Evolutionary conservation across 1,140 invertebrate species (phyloP), one percentile per base, ranked within the genome.

Genomic region (Coenobita brevimanus): DNA sequence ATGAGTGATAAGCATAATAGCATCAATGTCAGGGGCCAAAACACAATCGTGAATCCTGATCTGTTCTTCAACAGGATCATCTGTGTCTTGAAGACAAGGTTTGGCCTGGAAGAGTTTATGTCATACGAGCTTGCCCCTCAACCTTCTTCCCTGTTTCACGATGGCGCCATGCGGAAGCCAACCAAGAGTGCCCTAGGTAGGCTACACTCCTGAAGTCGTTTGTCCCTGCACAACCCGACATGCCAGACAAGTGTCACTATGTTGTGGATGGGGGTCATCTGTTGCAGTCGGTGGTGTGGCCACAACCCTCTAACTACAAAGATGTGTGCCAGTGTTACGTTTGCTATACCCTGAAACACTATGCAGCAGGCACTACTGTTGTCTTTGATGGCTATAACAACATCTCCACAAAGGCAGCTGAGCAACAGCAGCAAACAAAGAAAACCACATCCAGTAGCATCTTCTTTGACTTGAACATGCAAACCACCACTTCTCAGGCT

Each of bases 111-210:
- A 67, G 3, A 82, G 0, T 82, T 67, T 41, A 60, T 82, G 80
- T 30, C 78, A 62, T 81, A 81, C 33, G 78, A 81, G 54, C 24
- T 81, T 57, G 1, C 3, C 57, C 78, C 78, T 62, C 54, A 81
- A 62, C 46, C 76, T 80, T 54, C 50, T 54, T 80, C 54, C 30
- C 33, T 81, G 54, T 13, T 81, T 81, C 78, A 81, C 33, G 78
- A 81, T 81, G 54, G 78, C 41, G 50, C 36, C 50, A 60, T 81
- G 78, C 24, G 21, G 57, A 81, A 62, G 50, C 27, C 50, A 79
- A 62, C 30, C 78, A 81, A 81, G 54, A 62, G 78, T 81, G 78
- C 54, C 24, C 78, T 62, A 76, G 73, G 33, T n/a, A n/a, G n/a
- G n/a, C n/a, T 76, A 46, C 33, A 41, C 36, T 3, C 36, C 36